A percentile compares a stretch with the other conserved stretches of the same genome.
Evolutionary conservation across 2,888 invertebrate genomes (phyloP).

Genomic region (Itoplectis maculator): DNA sequence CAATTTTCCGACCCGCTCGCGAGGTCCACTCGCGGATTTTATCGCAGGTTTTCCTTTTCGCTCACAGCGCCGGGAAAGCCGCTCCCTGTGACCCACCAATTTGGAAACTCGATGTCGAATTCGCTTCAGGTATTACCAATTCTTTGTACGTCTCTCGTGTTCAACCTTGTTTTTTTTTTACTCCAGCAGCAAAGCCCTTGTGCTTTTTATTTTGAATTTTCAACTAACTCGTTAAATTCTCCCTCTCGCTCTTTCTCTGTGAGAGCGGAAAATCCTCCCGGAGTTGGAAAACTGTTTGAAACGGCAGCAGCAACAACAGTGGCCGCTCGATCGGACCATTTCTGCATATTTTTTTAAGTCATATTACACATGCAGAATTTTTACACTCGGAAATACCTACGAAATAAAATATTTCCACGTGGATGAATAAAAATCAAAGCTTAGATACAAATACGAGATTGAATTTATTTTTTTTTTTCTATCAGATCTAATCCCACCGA

Average conservation of each 20-base stretch:
- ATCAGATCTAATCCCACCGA: no score
- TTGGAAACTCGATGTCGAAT: constrained; percentile 7
- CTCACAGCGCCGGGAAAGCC: no score
- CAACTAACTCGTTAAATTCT: not conserved
- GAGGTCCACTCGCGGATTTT: not conserved
- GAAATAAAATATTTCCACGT: no score
- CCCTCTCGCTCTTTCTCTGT: no score
- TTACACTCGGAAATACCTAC: no score
- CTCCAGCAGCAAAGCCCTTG: not conserved
- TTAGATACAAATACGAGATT: no score
- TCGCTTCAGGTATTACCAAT: constrained; percentile 25
- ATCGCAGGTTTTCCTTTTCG: not conserved
- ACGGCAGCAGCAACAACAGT: not conserved
- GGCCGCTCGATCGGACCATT: no score
- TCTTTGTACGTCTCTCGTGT: not conserved
- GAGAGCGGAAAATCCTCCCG: not conserved
- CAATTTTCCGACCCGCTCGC: not conserved
- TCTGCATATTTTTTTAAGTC: no score
- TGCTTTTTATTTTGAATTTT: not conserved
- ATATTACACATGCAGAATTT: no score
- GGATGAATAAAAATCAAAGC: no score
- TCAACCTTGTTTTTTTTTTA: not conserved
- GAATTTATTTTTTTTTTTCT: no score
- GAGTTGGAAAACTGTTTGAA: not conserved
- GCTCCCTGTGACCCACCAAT: not conserved